Base-by-base conservation (phyloP, 2,888 invertebrate species). In the Caenorhabditis sp. region DNA sequence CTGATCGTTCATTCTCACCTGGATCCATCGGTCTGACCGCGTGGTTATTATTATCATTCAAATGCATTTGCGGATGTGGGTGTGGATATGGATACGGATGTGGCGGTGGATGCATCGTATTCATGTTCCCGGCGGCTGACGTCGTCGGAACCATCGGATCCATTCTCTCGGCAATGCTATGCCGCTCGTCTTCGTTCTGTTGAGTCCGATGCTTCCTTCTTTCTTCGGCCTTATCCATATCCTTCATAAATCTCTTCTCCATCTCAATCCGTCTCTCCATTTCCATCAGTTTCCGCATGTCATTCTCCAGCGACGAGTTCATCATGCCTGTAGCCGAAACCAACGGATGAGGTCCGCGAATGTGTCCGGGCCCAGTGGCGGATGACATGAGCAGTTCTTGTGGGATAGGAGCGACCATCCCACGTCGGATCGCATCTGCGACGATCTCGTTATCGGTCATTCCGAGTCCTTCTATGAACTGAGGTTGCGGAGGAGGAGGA, bases 401-500 rank as follows among this genome's bases (percentile, higher is more conserved):
- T 3, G 74, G 74, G 15, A 74, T 68, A 17, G 74, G 74, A 4
- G 74, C 66, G 22, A 74, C 74, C 43, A 61, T 61, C 35, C 74
- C 74, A n/a, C 61, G 53, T 9, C 66, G 61, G 17, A 74, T 74
- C 11, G 74, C 74, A 24, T 74, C 74, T 0, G 53, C 62, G 1
- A 74, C 74, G 15, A 74, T 74, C 37, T 74, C 61, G 5, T 62
- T 46, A 7, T 74, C 73, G 7, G 52, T 26, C 58, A 71, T 61
- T 27, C 61, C 61, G 22, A 61, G 45, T 3, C 58, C 52, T 24
- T 58, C 58, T 1, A 32, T 17, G 39, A 24, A 59, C 5, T 41
- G 24, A 8, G 37, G 45, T 27, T 53, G 26, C 24, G 17, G 35
- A 7, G 35, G 11, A 3, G 20, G 6, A 9, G 65, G 22, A 15